phyloP scores from a whole-genome alignment of 2,113 vertebrate species.

The Channa maculata region DNA sequence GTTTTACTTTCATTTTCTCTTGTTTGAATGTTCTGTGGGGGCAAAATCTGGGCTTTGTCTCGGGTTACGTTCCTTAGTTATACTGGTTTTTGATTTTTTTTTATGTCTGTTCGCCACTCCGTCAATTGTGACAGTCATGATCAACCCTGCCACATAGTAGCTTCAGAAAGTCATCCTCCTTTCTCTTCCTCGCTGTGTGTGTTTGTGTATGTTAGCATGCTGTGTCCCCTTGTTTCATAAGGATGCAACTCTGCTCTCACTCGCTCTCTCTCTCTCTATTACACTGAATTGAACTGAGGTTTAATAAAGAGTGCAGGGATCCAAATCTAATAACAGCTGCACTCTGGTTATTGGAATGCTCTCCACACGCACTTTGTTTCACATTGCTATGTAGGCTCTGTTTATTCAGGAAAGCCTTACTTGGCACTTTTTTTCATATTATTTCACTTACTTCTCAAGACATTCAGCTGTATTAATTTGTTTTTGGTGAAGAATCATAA shows the following conservation, averaged over 20 bases:
- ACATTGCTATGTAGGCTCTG: constrained; percentile 14
- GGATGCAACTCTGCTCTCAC: constrained; percentile 48
- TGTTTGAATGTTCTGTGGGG: too few relatives aligned
- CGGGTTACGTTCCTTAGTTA: too few relatives aligned
- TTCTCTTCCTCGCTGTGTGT: neutral
- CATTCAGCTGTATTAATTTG: neutral
- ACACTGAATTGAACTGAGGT: constrained; percentile 67
- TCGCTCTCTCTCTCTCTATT: constrained; percentile 57
- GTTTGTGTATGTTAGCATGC: constrained; percentile 9
- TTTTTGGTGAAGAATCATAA: constrained; percentile 3
- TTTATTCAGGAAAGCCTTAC: constrained; percentile 40
- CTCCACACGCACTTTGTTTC: constrained; percentile 50
- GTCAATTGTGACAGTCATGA: too few relatives aligned
- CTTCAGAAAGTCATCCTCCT: neutral
- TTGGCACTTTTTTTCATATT: constrained; percentile 32
- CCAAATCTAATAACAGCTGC: constrained; percentile 76
- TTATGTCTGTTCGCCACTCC: too few relatives aligned
- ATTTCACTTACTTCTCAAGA: constrained; percentile 15
- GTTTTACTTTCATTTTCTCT: too few relatives aligned
- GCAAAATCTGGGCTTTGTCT: too few relatives aligned
- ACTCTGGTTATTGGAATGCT: constrained; percentile 75
- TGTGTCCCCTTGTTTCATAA: constrained; percentile 60
- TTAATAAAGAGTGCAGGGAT: constrained; percentile 76
- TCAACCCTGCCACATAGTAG: too few relatives aligned
- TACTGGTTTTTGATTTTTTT: too few relatives aligned